Percentiles rank a stretch among this genome's conserved stretches.
Evolutionary conservation across 2,888 invertebrate genomes (phyloP).

Genomic region (Cantharis nigra): DNA sequence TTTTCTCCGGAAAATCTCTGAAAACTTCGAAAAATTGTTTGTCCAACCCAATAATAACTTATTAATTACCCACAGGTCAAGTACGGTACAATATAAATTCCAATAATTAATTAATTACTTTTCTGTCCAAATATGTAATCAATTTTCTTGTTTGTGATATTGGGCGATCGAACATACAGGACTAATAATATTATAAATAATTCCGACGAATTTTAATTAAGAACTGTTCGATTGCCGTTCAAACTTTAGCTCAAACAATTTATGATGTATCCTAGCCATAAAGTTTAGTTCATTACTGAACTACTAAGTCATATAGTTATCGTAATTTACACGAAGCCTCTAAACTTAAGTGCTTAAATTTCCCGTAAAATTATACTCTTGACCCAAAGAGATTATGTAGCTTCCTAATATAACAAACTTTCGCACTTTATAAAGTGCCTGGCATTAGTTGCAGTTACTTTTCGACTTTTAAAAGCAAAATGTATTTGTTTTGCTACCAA

Average conservation of each 20-base stretch:
- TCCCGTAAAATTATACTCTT: conserved; percentile 11
- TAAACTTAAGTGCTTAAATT: conserved; percentile 11
- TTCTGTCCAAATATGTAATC: background rate
- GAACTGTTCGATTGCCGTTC: background rate
- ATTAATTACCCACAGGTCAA: background rate
- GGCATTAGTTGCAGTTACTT: background rate
- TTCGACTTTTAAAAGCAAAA: background rate
- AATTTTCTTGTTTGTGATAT: background rate
- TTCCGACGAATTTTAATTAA: background rate
- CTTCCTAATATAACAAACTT: background rate
- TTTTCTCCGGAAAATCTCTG: too few relatives aligned
- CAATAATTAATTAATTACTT: background rate
- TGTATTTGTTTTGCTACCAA: background rate
- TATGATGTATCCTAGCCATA: background rate
- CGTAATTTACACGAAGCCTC: background rate
- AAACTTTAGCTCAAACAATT: background rate
- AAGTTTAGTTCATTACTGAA: background rate
- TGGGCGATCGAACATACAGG: background rate
- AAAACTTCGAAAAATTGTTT: too few relatives aligned
- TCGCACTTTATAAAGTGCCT: background rate
- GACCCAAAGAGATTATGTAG: conserved; percentile 6
- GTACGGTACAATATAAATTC: too few relatives aligned
- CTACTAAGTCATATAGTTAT: conserved; percentile 5
- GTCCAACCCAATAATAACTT: too few relatives aligned
- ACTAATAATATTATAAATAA: background rate